Conservation (phyloP, 2,797 vertebrate species). For the Galago senegalensis region DNA sequence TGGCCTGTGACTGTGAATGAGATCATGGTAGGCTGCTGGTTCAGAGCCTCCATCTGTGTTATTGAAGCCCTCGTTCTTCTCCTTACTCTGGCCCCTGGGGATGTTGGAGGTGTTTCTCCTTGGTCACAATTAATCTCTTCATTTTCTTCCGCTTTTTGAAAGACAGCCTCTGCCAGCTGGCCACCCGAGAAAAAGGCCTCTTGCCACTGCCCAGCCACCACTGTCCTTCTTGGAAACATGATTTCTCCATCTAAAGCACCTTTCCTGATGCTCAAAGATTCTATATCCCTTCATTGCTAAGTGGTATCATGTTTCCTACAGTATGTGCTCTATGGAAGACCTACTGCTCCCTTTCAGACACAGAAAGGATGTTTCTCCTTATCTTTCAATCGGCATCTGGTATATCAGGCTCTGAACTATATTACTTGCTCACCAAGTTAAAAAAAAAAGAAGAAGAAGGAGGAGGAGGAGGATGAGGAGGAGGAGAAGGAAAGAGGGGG, state of each 20-base stretch:
- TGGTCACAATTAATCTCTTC: neutral
- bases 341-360: neutral
- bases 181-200: neutral
- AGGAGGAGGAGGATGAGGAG: too few species aligned
- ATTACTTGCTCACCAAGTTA: neutral
- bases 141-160: neutral
- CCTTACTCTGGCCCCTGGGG: neutral
- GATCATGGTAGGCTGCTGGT: neutral
- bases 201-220: neutral
- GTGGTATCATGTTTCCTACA: neutral
- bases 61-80: neutral
- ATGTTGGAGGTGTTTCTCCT: neutral
- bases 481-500: too few species aligned
- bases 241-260: neutral
- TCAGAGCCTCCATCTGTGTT: neutral
- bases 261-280: neutral
- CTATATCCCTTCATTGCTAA: neutral
- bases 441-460: accelerated
- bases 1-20: neutral
- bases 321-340: neutral
- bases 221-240: neutral
- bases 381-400: neutral
- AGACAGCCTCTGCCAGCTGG: neutral
- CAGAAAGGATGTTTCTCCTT: neutral
- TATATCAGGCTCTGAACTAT: neutral